A percentile compares a stretch with the other conserved stretches of the same genome.
Conservation (phyloP, 2,113 vertebrate species). For the Silurus asotus region DNA sequence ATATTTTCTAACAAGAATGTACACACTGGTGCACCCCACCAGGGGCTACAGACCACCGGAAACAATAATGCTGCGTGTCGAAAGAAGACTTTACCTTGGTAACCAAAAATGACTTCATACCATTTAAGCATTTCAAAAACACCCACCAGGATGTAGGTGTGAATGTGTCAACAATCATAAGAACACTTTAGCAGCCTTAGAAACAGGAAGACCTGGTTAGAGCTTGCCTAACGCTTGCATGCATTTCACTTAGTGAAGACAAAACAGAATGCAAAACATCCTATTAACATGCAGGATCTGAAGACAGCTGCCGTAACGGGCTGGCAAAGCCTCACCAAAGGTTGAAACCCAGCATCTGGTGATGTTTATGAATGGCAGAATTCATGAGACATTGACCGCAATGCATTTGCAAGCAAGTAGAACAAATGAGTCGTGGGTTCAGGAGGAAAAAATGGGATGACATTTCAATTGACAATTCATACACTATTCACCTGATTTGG, state of each 20-base stretch:
- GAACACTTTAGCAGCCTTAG: background rate
- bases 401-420: background rate
- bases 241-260: background rate
- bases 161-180: background rate
- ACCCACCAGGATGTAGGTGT: background rate
- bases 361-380: background rate
- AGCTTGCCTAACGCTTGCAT: background rate
- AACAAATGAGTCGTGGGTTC: background rate
- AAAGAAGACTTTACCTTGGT: background rate
- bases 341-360: background rate
- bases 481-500: background rate
- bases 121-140: background rate
- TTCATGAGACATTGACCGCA: background rate
- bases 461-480: background rate
- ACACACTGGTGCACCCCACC: background rate
- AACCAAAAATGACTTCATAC: background rate
- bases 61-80: background rate
- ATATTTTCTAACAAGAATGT: background rate
- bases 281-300: background rate
- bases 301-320: background rate
- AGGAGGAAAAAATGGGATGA: background rate
- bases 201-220: background rate
- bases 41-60: background rate
- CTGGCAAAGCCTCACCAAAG: background rate
- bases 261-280: background rate